Percentiles rank a stretch among this genome's conserved stretches.
Evolutionary conservation across 2,888 invertebrate genomes (phyloP).

Genomic region (Clistopyga incitator): DNA sequence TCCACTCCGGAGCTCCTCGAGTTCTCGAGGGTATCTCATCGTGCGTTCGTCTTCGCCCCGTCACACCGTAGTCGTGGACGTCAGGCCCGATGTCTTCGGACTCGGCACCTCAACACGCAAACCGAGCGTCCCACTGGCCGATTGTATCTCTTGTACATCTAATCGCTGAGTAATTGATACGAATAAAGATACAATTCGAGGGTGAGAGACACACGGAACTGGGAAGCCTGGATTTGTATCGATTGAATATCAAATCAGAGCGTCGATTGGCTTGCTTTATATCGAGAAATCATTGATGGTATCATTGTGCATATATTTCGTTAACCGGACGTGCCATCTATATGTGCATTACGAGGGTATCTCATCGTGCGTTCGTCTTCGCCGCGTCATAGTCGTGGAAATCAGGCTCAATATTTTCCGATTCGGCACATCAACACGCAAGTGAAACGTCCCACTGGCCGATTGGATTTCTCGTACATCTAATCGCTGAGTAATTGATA

Average conservation of each 20-base stretch:
- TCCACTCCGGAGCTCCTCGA: slow-evolving; percentile 66
- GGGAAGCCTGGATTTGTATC: neutral
- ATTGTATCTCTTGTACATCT: slow-evolving; percentile 78
- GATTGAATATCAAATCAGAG: slow-evolving; percentile 16
- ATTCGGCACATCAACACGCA: slow-evolving; percentile 45
- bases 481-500: slow-evolving; percentile 84
- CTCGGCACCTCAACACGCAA: slow-evolving; percentile 46
- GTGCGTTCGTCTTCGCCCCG: slow-evolving; percentile 63
- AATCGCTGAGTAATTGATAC: slow-evolving; percentile 84
- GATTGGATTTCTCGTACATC: slow-evolving; percentile 77
- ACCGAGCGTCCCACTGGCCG: slow-evolving; percentile 36
- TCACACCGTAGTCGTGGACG: slow-evolving; percentile 60
- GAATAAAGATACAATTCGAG: slow-evolving; percentile 80
- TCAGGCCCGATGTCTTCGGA: slow-evolving; percentile 41
- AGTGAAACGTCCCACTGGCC: slow-evolving; percentile 31
- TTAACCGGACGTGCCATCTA: too few relatives aligned
- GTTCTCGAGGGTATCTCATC: slow-evolving; percentile 46
- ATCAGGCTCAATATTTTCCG: slow-evolving; percentile 43
- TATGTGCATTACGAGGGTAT: slow-evolving; percentile 1
- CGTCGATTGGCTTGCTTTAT: slow-evolving; percentile 8
- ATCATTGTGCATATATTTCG: neutral
- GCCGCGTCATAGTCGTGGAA: slow-evolving; percentile 58
- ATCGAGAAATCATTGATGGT: neutral
- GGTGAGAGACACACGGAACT: slow-evolving; percentile 29
- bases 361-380: slow-evolving; percentile 64